Base-by-base conservation (phyloP, 2,888 invertebrate species). In the Gasteruption jaculator region DNA sequence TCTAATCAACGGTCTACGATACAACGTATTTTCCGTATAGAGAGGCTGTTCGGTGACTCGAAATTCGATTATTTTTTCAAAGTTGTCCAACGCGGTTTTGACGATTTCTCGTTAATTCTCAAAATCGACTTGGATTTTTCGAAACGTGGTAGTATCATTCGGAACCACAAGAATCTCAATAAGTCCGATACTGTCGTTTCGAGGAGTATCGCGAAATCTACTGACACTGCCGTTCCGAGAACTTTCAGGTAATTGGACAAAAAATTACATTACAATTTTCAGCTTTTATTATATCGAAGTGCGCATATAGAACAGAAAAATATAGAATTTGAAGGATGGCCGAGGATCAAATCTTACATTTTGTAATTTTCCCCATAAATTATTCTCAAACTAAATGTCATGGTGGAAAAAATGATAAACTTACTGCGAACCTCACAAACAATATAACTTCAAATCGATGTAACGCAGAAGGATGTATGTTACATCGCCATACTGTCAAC, bases 11-110 rank as follows among this genome's bases (percentile, higher is more conserved):
- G 82, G 54, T 86, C 87, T 54, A 61, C 56, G 33, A 71, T 93
- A 41, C 89, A 91, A 68, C 92, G 91, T 66, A 84, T 86, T 47
- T 92, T 94, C 73, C 82, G 86, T 19, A 70, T 91, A 53, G 85
- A 88, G 43, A 58, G 54, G 38, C 54, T 54, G 4, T 42, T 54
- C 3, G 54, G 54, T n/a, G 61, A 61, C 10, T 18, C 57, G 19
- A 51, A 51, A 2, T 52, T 61, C 2, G 54, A 57, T n/a, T 61
- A 61, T 43, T 60, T 60, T 27, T 42, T 61, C 2, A 51, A 57
- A 5, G 60, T 49, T 15, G 49, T 52, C 8, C 61, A 61, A 12
- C 58, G 60, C 2, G 56, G 60, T 5, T 60, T 55, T 45, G 61
- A 61, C 24, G 58, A 58, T 40, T 54, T 60, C 7, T 49, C 57